Evolutionary conservation across 2,797 vertebrate species (phyloP).

Genomic region (Cichlasoma orientale): DNA sequence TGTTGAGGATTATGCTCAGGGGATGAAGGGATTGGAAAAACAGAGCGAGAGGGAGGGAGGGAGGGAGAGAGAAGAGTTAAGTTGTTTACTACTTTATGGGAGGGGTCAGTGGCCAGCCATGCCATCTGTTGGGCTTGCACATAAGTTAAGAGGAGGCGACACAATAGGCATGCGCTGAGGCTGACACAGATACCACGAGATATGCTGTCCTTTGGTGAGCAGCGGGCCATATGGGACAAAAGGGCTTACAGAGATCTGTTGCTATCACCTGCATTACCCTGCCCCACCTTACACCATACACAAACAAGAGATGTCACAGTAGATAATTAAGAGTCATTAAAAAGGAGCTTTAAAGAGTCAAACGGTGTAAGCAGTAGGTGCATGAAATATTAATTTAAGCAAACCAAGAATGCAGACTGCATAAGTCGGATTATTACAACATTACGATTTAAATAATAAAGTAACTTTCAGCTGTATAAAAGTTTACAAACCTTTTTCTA

Average conservation of each 20-base stretch:
- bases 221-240: conserved; percentile 56
- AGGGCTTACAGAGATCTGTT: conserved; percentile 56
- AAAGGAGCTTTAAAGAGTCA: conserved; percentile 4
- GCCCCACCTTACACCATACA: conserved; percentile 11
- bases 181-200: conserved; percentile 57
- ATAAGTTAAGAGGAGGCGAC: conserved; percentile 40
- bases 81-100: conserved; percentile 73
- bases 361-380: neutral
- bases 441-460: neutral
- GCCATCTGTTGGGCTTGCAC: conserved; percentile 70
- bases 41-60: conserved; percentile 19
- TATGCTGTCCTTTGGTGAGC: conserved; percentile 49
- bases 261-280: conserved; percentile 42
- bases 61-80: conserved; percentile 41
- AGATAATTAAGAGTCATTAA: conserved; percentile 8
- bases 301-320: conserved; percentile 11
- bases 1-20: conserved; percentile 53
- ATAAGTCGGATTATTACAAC: neutral
- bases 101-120: conserved; percentile 45
- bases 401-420: neutral
- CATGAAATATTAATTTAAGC: neutral
- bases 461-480: neutral
- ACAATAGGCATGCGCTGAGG: conserved; percentile 44
- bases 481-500: neutral
- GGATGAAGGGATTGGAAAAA: conserved; percentile 51